Percentiles rank a stretch among this genome's conserved stretches.
These are phyloP conservation scores for Armadillidium nasatum DNA, from an alignment of 1,140 invertebrate genomes.

Conservation along the genomic window DNA sequence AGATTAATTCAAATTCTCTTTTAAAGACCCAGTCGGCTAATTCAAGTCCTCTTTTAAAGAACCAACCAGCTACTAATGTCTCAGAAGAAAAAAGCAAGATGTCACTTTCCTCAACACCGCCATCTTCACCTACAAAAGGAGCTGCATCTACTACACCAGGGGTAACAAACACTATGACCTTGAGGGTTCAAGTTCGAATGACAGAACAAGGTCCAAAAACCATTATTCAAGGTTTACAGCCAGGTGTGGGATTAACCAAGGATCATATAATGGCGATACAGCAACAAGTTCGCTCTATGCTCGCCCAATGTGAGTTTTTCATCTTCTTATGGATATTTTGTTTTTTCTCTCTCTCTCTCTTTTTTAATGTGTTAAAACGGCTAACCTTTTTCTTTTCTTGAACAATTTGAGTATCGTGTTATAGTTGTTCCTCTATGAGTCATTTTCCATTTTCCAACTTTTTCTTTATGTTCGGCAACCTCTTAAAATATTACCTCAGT, in stretches of 20 bases:
- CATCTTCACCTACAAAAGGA: not conserved
- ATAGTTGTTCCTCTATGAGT: no score
- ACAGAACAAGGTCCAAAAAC: slow-evolving; percentile 42
- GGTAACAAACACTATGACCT: slow-evolving; percentile 34
- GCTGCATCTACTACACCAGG: slow-evolving; percentile 23
- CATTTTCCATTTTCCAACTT: no score
- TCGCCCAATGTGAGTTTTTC: slow-evolving; percentile 39
- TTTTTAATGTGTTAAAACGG: no score
- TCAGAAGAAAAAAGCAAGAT: not conserved
- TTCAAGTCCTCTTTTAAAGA: not conserved
- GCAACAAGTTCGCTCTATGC: slow-evolving; percentile 41
- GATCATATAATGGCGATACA: slow-evolving; percentile 44
- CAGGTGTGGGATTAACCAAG: slow-evolving; percentile 39
- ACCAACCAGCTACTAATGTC: not conserved
- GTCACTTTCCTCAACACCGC: not conserved
- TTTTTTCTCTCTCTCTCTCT: no score
- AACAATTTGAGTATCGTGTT: no score
- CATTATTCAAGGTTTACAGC: slow-evolving; percentile 39
- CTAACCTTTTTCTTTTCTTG: no score
- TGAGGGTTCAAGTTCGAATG: slow-evolving; percentile 41
- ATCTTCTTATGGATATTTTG: no score
- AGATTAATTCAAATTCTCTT: not conserved
- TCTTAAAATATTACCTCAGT: no score
- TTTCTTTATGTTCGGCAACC: no score
- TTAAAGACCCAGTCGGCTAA: not conserved